Conservation (phyloP, 1,140 invertebrate species). For the Stenopsyche tienmushanensis region DNA sequence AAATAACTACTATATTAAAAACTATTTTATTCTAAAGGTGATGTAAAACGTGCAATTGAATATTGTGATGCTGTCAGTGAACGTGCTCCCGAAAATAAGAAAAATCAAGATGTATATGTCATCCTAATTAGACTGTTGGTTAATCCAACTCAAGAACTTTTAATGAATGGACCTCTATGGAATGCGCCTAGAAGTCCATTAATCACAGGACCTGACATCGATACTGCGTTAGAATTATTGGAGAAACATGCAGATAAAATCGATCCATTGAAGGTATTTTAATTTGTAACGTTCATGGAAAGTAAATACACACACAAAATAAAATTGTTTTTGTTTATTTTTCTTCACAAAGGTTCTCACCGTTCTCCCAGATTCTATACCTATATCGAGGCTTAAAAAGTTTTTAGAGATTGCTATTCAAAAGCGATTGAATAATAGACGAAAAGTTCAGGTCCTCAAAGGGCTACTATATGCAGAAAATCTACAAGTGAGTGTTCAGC, state of each 20-base stretch:
- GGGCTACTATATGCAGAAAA: slow-evolving; percentile 82
- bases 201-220: slow-evolving; percentile 67
- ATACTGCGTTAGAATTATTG: slow-evolving; percentile 75
- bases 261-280: slow-evolving; percentile 69
- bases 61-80: slow-evolving; percentile 79
- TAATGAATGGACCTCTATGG: slow-evolving; percentile 47
- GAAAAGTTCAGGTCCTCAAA: slow-evolving; percentile 75
- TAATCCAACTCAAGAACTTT: slow-evolving; percentile 59
- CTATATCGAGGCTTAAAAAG: slow-evolving; percentile 68
- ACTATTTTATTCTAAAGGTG: slow-evolving; percentile 52
- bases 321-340: background rate
- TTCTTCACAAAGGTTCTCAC: slow-evolving; percentile 73
- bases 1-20: slow-evolving; percentile 9
- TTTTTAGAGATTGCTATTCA: slow-evolving; percentile 80
- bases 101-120: slow-evolving; percentile 66
- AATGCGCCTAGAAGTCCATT: slow-evolving; percentile 50
- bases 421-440: slow-evolving; percentile 67
- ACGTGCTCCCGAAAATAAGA: slow-evolving; percentile 45
- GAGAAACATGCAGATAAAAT: slow-evolving; percentile 82
- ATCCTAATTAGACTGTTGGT: slow-evolving; percentile 65
- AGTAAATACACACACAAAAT: too few relatives aligned
- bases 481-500: slow-evolving; percentile 56
- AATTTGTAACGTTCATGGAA: too few relatives aligned
- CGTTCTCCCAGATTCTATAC: slow-evolving; percentile 75
- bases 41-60: slow-evolving; percentile 76